phyloP scores from a whole-genome alignment of 2,797 vertebrate species.

The Myotis planiceps region DNA sequence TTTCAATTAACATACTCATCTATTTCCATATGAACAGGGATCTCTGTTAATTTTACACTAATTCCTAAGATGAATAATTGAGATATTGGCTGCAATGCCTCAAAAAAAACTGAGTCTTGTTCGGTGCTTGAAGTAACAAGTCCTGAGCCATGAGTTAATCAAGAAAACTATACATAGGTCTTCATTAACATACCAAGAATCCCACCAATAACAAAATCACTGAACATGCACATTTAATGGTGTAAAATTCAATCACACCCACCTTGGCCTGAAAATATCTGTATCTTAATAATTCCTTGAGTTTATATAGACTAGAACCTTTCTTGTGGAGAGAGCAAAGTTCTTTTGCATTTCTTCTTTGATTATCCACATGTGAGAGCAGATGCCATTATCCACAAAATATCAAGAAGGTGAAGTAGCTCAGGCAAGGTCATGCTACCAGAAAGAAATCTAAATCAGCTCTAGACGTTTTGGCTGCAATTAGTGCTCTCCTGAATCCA shows the following conservation, averaged over 20 bases:
- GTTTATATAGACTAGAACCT: conserved; percentile 51
- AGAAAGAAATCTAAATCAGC: conserved; percentile 23
- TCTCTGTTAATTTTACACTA: conserved; percentile 86
- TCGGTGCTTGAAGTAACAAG: conserved; percentile 83
- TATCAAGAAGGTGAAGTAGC: conserved; percentile 49
- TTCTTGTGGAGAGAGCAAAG: conserved; percentile 30
- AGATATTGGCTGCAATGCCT: conserved; percentile 82
- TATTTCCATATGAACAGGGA: conserved; percentile 82
- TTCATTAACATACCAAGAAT: conserved; percentile 84
- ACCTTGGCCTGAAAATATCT: conserved; percentile 72
- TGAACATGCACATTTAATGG: conserved; percentile 76
- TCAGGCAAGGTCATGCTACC: conserved; percentile 41
- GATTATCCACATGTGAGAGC: conserved; percentile 65
- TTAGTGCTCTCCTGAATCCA: background rate
- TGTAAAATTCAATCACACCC: conserved; percentile 68
- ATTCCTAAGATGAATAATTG: conserved; percentile 87
- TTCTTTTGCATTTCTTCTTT: conserved; percentile 66
- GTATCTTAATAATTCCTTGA: conserved; percentile 71
- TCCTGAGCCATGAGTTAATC: conserved; percentile 81
- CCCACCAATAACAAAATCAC: conserved; percentile 81
- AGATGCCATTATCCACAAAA: conserved; percentile 45
- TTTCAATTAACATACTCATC: conserved; percentile 82
- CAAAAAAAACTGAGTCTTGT: conserved; percentile 83
- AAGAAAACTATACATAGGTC: conserved; percentile 84
- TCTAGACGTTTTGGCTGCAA: background rate